A percentile compares a stretch with the other conserved stretches of the same genome.
These are phyloP conservation scores for Bhutanitis thaidina DNA, from an alignment of 2,888 invertebrate genomes.

Conservation along the genomic window DNA sequence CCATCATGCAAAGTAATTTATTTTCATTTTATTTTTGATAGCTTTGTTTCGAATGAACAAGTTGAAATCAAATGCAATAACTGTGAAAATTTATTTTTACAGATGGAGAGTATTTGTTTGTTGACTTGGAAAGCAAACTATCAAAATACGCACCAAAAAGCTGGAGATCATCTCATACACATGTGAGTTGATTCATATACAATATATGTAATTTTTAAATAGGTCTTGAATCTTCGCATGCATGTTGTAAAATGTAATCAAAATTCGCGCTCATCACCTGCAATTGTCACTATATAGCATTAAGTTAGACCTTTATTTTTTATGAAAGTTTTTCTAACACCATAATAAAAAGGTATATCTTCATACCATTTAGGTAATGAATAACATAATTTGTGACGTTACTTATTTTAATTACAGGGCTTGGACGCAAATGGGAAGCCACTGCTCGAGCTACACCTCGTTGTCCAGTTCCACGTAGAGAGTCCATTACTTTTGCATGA, in stretches of 20 bases:
- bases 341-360: too few relatives aligned
- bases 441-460: conserved; percentile 92
- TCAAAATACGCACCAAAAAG: conserved; percentile 98
- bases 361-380: too few relatives aligned
- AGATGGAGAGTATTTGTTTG: conserved; percentile 98
- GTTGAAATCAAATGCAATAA: too few relatives aligned
- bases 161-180: conserved; percentile 96
- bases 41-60: not conserved
- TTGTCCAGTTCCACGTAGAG: conserved; percentile 96
- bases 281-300: too few relatives aligned
- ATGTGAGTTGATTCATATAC: conserved; percentile 80
- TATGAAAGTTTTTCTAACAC: too few relatives aligned
- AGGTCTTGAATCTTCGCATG: too few relatives aligned
- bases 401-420: conserved; percentile 79
- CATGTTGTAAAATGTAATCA: too few relatives aligned
- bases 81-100: conserved; percentile 23
- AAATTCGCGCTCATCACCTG: too few relatives aligned
- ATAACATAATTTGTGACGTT: not conserved
- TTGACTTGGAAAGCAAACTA: conserved; percentile 96
- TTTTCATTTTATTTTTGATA: not conserved
- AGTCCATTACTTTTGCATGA: conserved; percentile 94
- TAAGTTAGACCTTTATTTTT: too few relatives aligned
- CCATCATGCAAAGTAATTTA: conserved; percentile 87
- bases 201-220: too few relatives aligned
- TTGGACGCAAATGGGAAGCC: conserved; percentile 94